Base-by-base conservation (phyloP, 2,797 vertebrate species). In the Chiropotes sagulatus region DNA sequence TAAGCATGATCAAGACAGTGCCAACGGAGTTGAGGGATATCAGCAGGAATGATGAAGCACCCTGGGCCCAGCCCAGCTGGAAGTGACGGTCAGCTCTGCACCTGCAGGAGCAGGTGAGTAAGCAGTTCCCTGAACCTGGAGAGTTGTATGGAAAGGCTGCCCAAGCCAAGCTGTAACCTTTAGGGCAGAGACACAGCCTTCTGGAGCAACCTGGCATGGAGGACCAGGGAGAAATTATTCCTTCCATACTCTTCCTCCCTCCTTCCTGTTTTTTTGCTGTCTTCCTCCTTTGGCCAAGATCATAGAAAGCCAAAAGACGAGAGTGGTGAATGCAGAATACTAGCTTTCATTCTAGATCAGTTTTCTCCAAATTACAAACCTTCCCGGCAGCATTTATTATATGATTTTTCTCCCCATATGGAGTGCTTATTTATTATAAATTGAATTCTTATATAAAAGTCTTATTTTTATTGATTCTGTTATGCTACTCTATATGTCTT, bases 11-110 rank as follows among this genome's bases (percentile, higher is more conserved):
- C 7, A n/a, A 67, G 61, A n/a, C 33, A 19, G 33, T n/a, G 61
- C 61, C 15, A 19, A 33, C 15, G 3, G 61, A 67, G 30, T 19
- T 67, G 58, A 10, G 52, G 61, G 39, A 73, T 2, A 19, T 48
- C 44, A 4, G 0, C 0, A 5, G n/a, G 15, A 26, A 6, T 3
- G 19, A 57, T 0, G 26, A 11, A 33, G 41, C 28, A 3, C 4
- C 0, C 61, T 4, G 36, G 67, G 36, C 46, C 39, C 22, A 39
- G 67, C 67, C n/a, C n/a, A 41, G 36, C 58, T 11, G 36, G 78
- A 48, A 44, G n/a, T 70, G 41, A 0, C 0, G 1, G 1, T 26
- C 24, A 1, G 2, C 46, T 39, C 19, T 15, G 2, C 2, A 1
- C 50, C 17, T 20, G 26, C 30, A 7, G 30, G 30, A 11, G 33